Conservation (phyloP, 2,888 invertebrate species). For the Drosophila buzzatii region DNA sequence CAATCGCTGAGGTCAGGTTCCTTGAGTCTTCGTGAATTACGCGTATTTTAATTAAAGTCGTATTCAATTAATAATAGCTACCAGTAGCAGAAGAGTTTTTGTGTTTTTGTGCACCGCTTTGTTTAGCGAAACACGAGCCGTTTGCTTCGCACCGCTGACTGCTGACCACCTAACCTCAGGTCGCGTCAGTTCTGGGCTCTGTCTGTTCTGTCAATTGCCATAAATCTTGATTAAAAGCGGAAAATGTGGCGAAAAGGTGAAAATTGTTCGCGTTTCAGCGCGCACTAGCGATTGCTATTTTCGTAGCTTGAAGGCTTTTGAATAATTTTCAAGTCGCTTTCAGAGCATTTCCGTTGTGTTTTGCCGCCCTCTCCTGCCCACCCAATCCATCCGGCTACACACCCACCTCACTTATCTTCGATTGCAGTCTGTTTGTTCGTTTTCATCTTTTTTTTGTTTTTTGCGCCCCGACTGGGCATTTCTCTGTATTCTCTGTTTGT, state of each 20-base stretch:
- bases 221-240: constrained; percentile 78
- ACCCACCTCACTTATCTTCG: constrained; percentile 33
- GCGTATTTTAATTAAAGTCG: constrained; percentile 67
- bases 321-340: constrained; percentile 62
- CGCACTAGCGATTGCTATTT: constrained; percentile 48
- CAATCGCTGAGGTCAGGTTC: constrained; percentile 31
- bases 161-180: constrained; percentile 18
- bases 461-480: constrained; percentile 14
- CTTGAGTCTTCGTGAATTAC: neutral
- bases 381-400: constrained; percentile 3
- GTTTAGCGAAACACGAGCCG: constrained; percentile 52
- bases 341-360: constrained; percentile 51
- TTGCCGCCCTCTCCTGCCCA: neutral
- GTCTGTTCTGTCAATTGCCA: constrained; percentile 70
- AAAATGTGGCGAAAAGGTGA: constrained; percentile 74
- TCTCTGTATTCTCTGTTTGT: constrained; percentile 37
- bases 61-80: constrained; percentile 65
- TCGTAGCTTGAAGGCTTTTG: constrained; percentile 58
- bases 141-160: neutral
- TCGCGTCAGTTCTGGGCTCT: constrained; percentile 24
- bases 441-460: constrained; percentile 1
- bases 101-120: constrained; percentile 55
- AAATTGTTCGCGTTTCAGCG: constrained; percentile 64
- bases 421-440: constrained; percentile 27
- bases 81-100: constrained; percentile 50